A percentile compares a stretch with the other conserved stretches of the same genome.
These are phyloP conservation scores for Holocentrus rufus DNA, from an alignment of 2,797 vertebrate genomes.

Conservation along the genomic window DNA sequence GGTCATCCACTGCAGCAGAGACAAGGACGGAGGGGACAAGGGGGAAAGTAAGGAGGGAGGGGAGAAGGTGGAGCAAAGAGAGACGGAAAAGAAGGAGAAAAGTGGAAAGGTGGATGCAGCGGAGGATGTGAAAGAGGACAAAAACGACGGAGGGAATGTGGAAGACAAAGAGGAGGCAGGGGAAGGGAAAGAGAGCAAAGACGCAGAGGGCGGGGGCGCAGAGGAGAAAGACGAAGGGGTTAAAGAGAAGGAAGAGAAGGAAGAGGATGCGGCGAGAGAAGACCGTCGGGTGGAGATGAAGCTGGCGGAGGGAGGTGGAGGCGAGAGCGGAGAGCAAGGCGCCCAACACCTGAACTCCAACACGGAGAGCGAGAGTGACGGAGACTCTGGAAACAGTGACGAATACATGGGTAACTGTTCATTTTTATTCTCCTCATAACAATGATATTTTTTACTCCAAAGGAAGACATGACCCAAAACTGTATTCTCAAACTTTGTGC, in stretches of 20 bases:
- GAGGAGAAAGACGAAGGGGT: slow-evolving; percentile 15
- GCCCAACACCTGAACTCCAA: slow-evolving; percentile 31
- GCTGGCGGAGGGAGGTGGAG: not conserved
- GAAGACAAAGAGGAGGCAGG: not conserved
- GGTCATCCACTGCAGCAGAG: slow-evolving; percentile 58
- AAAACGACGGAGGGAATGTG: slow-evolving; percentile 11
- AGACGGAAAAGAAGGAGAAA: slow-evolving; percentile 40
- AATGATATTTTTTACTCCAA: not conserved
- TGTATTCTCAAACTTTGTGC: too few species aligned
- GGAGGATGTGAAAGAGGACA: slow-evolving; percentile 35
- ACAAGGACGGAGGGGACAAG: slow-evolving; percentile 55
- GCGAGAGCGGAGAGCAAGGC: slow-evolving; percentile 28
- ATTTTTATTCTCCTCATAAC: not conserved
- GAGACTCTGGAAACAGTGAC: slow-evolving; percentile 27
- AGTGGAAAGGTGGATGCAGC: slow-evolving; percentile 9
- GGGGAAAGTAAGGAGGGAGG: slow-evolving; percentile 36
- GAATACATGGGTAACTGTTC: slow-evolving; percentile 77
- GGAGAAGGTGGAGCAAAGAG: slow-evolving; percentile 41
- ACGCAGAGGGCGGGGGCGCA: not conserved
- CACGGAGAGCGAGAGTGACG: slow-evolving; percentile 15
- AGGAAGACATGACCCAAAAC: too few species aligned
- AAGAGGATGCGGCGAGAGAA: slow-evolving; percentile 10
- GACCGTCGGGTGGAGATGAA: not conserved
- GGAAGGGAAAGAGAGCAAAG: not conserved
- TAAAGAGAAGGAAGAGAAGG: slow-evolving; percentile 15